These are phyloP conservation scores for Hepsetus odoe DNA, from an alignment of 2,113 vertebrate genomes.

Conservation along the genomic window DNA sequence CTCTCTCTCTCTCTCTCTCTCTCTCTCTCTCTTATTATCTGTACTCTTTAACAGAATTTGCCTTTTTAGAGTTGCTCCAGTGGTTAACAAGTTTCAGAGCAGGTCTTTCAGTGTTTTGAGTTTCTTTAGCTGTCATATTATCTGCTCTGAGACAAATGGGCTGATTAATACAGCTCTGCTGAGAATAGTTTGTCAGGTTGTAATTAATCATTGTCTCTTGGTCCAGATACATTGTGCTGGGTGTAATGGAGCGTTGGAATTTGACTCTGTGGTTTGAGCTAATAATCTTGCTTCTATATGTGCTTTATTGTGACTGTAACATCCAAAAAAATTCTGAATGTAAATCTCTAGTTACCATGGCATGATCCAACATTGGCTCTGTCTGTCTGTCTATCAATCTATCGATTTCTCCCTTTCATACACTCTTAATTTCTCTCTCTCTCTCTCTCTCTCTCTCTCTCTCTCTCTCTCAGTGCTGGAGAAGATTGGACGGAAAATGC, in stretches of 20 bases:
- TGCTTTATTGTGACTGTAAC: background rate
- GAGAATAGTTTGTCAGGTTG: background rate
- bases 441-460: background rate
- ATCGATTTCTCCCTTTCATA: background rate
- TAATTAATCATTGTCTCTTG: background rate
- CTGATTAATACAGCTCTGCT: background rate
- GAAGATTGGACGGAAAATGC: conserved; percentile 93
- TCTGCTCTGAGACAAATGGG: background rate
- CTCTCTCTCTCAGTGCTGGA: conserved; percentile 72
- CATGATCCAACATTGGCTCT: no score
- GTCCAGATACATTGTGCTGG: background rate
- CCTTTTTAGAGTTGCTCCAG: conserved; percentile 36
- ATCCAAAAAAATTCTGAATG: background rate
- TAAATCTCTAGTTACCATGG: background rate
- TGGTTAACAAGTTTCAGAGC: conserved; percentile 28
- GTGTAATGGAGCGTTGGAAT: background rate
- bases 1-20: conserved; percentile 1
- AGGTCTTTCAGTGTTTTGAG: background rate
- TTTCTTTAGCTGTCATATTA: background rate
- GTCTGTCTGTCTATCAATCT: background rate
- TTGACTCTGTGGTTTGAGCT: background rate
- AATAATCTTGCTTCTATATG: background rate
- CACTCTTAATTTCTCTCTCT: background rate
- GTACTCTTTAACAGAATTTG: conserved; percentile 31
- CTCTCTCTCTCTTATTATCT: conserved; percentile 25